phyloP scores from a whole-genome alignment of 2,888 invertebrate genomes.

The Rotaria macrura region DNA sequence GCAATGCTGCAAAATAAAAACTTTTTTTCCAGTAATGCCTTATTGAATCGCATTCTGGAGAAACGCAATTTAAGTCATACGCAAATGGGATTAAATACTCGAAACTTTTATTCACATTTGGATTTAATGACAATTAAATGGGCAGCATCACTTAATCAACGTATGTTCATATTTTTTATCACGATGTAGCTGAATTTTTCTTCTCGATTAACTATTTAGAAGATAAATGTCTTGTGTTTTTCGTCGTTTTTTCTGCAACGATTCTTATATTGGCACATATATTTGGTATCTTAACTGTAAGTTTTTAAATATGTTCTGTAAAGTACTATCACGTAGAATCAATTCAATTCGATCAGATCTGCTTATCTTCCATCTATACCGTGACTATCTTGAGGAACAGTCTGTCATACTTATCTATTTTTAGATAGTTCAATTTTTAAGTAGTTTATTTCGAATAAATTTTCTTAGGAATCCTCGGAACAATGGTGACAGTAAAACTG shows the following conservation, averaged over 20 bases:
- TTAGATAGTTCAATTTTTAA: no score
- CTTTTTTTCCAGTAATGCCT: background rate
- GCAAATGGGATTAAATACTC: background rate
- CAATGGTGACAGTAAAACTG: no score
- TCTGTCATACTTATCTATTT: no score
- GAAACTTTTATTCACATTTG: background rate
- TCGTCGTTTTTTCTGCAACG: slow-evolving; percentile 25
- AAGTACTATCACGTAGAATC: no score
- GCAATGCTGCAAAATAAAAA: background rate
- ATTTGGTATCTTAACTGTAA: slow-evolving; percentile 23
- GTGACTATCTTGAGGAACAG: no score
- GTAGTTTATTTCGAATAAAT: no score
- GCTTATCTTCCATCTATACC: no score
- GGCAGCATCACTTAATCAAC: background rate
- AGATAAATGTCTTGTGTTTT: slow-evolving; percentile 26
- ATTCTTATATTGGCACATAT: slow-evolving; percentile 22
- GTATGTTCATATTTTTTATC: no score
- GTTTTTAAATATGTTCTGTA: no score
- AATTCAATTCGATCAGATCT: no score
- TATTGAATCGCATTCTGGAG: background rate
- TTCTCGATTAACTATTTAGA: background rate
- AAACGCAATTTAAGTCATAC: background rate
- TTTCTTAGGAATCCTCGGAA: no score
- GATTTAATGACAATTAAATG: slow-evolving; percentile 9
- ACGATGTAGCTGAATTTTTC: no score